Evolutionary conservation across 2,888 invertebrate genomes (phyloP).

Genomic region (Autographa pulchrina): DNA sequence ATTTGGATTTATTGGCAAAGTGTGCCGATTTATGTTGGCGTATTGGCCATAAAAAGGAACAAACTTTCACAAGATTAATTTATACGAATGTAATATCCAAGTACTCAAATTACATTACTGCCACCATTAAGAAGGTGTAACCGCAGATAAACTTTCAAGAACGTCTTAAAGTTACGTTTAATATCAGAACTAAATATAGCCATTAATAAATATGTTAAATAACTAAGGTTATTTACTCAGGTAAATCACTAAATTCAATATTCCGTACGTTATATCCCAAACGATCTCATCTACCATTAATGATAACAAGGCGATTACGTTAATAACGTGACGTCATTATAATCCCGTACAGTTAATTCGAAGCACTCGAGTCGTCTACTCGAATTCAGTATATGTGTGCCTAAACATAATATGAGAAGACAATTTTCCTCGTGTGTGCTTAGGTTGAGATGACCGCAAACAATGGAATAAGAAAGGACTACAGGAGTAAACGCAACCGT

Average conservation of each 20-base stretch:
- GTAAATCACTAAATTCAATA: neutral
- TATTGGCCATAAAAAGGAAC: neutral
- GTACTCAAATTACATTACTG: neutral
- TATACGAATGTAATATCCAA: neutral
- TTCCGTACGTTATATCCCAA: neutral
- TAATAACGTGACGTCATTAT: slow-evolving; percentile 13
- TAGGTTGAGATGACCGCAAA: slow-evolving; percentile 42
- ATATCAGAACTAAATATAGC: no score
- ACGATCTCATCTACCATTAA: neutral
- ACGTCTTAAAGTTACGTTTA: no score
- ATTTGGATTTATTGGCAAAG: neutral
- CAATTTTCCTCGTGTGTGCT: slow-evolving; percentile 31
- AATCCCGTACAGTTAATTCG: slow-evolving; percentile 4
- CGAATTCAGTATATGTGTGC: slow-evolving; percentile 7
- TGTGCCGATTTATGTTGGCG: neutral
- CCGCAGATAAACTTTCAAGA: no score
- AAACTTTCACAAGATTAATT: neutral
- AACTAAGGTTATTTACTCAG: neutral
- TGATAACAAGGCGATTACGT: neutral
- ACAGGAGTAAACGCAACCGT: slow-evolving; percentile 16
- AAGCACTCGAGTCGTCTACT: slow-evolving; percentile 7
- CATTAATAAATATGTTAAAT: no score
- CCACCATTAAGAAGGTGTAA: no score
- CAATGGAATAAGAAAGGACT: slow-evolving; percentile 18
- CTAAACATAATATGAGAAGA: slow-evolving; percentile 3